Evolutionary conservation across 2,797 vertebrate species (phyloP), one percentile per base, ranked within the genome.

Genomic region (Hoplostethus atlanticus): DNA sequence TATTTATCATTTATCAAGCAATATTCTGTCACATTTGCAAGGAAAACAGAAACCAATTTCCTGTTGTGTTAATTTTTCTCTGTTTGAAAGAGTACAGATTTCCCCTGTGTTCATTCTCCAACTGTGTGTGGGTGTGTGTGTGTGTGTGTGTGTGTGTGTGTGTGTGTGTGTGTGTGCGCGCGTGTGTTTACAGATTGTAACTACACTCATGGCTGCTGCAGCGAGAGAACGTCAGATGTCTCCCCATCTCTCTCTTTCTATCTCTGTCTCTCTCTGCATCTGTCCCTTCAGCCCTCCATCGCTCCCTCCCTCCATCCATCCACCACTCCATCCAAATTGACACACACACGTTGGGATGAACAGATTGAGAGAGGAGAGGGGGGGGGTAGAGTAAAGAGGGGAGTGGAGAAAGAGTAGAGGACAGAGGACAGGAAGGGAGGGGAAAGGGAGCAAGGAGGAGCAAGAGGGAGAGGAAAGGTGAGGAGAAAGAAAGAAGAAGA

Each of bases 161-260:
- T 44, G 25, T 68, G 52, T 75, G 58, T 68, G 21, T 21, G 21
- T 21, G 21, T 21, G 21, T 21, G 21, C 1, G 21, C 1, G 21
- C 21, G 1, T 21, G 21, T 21, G 21, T 21, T 81, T 84, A 82
- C 89, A 91, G 88, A 86, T 82, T 90, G 88, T 70, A 73, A 80
- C 83, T 79, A 78, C 68, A 89, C 87, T 87, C 88, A 87, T 92
- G 86, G 76, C 81, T 84, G 80, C 89, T 75, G 78, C 83, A 64
- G 91, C 79, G 65, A 91, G 76, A 76, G 55, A 85, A 87, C 81
- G 61, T 88, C 88, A 89, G 85, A 86, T 90, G 86, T 78, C 83
- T 77, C 74, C 83, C 84, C 65, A 73, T 83, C 79, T 73, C 66
- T 75, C 50, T 65, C 47, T 64, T 6, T 6, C 68, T 78, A 69